Evolutionary conservation across 2,888 invertebrate genomes (phyloP).

Genomic region (Aphelenchoides bicaudatus): DNA sequence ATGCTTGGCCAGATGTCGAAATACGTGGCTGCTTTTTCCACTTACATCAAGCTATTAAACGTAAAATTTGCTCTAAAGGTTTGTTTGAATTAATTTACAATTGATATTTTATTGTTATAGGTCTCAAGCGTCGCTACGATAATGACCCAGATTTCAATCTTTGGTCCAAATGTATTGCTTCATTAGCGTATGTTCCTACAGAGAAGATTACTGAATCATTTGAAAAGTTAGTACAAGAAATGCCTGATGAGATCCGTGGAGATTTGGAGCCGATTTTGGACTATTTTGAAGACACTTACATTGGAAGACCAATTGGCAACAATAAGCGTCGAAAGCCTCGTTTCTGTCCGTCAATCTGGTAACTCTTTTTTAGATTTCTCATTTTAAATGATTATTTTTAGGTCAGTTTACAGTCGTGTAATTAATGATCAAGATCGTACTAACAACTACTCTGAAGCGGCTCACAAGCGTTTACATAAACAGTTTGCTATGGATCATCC

Average conservation of each 20-base stretch:
- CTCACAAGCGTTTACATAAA: constrained; percentile 20
- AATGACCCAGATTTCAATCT: constrained; percentile 19
- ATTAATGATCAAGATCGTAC: constrained; percentile 20
- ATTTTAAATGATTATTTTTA: no score
- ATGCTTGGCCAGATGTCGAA: constrained; percentile 9
- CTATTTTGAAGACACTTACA: constrained; percentile 15
- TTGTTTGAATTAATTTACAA: no score
- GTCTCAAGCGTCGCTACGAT: constrained; percentile 6
- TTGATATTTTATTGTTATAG: no score
- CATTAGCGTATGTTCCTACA: constrained; percentile 20
- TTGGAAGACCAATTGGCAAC: constrained; percentile 11
- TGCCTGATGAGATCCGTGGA: constrained; percentile 2
- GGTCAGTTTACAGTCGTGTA: constrained; percentile 22
- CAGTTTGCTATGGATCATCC: constrained; percentile 17
- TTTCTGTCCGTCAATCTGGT: constrained; percentile 18
- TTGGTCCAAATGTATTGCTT: constrained; percentile 18
- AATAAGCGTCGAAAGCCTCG: constrained; percentile 11
- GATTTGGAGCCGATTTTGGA: constrained; percentile 8
- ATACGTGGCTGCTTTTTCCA: constrained; percentile 24
- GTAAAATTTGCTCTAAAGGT: not conserved
- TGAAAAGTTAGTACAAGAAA: not conserved
- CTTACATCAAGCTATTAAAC: constrained; percentile 13
- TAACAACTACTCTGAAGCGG: constrained; percentile 25
- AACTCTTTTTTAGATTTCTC: no score
- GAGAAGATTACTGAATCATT: no score